Evolutionary conservation across 2,888 invertebrate species (phyloP).

Genomic region (Zhuqinia jingwanae): DNA sequence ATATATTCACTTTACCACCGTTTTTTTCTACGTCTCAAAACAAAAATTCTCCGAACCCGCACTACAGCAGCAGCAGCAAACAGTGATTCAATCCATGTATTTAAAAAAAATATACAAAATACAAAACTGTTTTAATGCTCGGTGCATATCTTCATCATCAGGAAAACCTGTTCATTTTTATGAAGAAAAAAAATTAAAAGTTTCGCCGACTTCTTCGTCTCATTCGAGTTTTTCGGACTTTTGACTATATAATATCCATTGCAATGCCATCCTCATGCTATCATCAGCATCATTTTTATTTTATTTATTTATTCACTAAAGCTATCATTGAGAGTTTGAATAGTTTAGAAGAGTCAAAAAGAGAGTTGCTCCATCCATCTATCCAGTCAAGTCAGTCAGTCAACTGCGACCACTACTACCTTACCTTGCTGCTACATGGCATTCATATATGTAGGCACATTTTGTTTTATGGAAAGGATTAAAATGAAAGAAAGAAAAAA

Average conservation of each 20-base stretch:
- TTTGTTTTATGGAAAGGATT: not conserved
- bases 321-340: slow-evolving; percentile 33
- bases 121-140: slow-evolving; percentile 6
- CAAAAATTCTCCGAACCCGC: too few species aligned
- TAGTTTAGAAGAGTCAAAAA: too few species aligned
- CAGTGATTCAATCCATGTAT: not conserved
- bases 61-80: too few species aligned
- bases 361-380: not conserved
- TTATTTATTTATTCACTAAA: slow-evolving; percentile 42
- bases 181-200: slow-evolving; percentile 22
- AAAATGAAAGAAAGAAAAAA: not conserved
- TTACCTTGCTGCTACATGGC: not conserved
- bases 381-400: slow-evolving; percentile 2
- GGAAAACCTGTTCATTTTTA: slow-evolving; percentile 54
- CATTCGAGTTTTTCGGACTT: too few species aligned
- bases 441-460: not conserved
- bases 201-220: too few species aligned
- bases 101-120: not conserved
- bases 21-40: too few species aligned
- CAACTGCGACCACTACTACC: not conserved
- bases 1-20: too few species aligned
- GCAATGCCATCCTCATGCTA: slow-evolving; percentile 25
- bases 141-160: not conserved
- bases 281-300: slow-evolving; percentile 12
- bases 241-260: too few species aligned